Conservation (phyloP, 2,113 vertebrate genomes). For the Clarias batrachus region DNA sequence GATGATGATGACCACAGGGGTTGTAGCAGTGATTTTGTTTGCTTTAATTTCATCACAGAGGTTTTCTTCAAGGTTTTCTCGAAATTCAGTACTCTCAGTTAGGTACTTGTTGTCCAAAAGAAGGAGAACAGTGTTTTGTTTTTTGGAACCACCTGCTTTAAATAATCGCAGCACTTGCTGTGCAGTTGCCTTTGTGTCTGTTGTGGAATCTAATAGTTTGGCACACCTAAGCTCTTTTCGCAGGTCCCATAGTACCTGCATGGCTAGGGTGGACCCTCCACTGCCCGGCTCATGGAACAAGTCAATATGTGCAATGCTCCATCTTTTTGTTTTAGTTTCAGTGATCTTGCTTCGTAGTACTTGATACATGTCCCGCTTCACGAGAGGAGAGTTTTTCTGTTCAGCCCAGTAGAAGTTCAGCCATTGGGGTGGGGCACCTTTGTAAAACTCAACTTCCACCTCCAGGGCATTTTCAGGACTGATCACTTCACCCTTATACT, state of each 20-base stretch:
- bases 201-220: conserved; percentile 34
- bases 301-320: conserved; percentile 3
- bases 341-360: rapidly evolving
- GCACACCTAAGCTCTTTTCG: conserved; percentile 54
- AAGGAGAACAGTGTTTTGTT: conserved; percentile 58
- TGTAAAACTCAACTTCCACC: conserved; percentile 38
- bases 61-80: conserved; percentile 5
- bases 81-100: not conserved
- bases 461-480: rapidly evolving
- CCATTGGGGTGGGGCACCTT: conserved; percentile 56
- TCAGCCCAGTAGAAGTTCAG: conserved; percentile 60
- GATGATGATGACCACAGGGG: conserved; percentile 50
- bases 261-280: conserved; percentile 61
- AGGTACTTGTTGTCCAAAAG: conserved; percentile 42
- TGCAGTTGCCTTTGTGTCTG: conserved; percentile 19
- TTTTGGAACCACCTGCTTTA: not conserved
- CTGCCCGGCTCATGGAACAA: conserved; percentile 52
- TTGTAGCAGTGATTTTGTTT: rapidly evolving
- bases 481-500: not conserved
- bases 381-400: not conserved
- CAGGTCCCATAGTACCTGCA: conserved; percentile 60
- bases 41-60: not conserved
- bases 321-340: rapidly evolving
- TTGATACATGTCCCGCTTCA: conserved; percentile 45
- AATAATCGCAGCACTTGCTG: conserved; percentile 52